phyloP scores from a whole-genome alignment of 2,888 invertebrate genomes.

The Euspilapteryx auroguttella region DNA sequence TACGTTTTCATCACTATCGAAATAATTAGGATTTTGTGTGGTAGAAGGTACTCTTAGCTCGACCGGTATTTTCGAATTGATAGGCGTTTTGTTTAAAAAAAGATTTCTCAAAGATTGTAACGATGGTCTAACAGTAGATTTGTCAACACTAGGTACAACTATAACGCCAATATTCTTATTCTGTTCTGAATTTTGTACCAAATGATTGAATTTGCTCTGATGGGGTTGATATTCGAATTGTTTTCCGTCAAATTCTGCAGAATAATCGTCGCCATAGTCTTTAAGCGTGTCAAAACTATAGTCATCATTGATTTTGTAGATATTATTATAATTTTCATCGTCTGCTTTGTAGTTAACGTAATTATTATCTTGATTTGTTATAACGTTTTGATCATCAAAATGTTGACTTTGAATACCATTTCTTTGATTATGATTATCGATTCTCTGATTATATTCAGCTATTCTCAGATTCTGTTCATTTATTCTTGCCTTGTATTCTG shows the following conservation, averaged over 20 bases:
- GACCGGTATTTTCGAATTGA: slow-evolving; percentile 10
- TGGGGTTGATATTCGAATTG: slow-evolving; percentile 22
- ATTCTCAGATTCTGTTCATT: too few species aligned
- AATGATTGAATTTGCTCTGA: slow-evolving; percentile 21
- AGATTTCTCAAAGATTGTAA: slow-evolving; percentile 25
- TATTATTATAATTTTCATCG: slow-evolving; percentile 9
- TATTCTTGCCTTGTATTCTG: neutral
- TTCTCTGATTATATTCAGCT: too few species aligned
- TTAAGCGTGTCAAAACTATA: slow-evolving; percentile 22
- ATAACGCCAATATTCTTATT: slow-evolving; percentile 8
- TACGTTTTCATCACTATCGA: slow-evolving; percentile 20
- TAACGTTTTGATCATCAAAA: too few species aligned
- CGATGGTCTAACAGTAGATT: slow-evolving; percentile 13
- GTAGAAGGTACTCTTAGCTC: slow-evolving; percentile 19
- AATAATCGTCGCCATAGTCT: slow-evolving; percentile 34
- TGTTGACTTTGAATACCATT: too few species aligned
- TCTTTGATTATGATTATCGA: too few species aligned
- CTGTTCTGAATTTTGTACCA: slow-evolving; percentile 10
- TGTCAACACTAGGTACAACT: slow-evolving; percentile 6
- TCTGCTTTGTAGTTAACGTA: slow-evolving; percentile 7
- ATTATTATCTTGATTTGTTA: too few species aligned
- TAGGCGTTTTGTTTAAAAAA: slow-evolving; percentile 17
- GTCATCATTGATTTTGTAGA: slow-evolving; percentile 12
- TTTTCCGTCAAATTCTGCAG: slow-evolving; percentile 20
- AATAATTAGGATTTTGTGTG: slow-evolving; percentile 11